Evolutionary conservation across 2,113 vertebrate species (phyloP).

Genomic region (Psophia crepitans): DNA sequence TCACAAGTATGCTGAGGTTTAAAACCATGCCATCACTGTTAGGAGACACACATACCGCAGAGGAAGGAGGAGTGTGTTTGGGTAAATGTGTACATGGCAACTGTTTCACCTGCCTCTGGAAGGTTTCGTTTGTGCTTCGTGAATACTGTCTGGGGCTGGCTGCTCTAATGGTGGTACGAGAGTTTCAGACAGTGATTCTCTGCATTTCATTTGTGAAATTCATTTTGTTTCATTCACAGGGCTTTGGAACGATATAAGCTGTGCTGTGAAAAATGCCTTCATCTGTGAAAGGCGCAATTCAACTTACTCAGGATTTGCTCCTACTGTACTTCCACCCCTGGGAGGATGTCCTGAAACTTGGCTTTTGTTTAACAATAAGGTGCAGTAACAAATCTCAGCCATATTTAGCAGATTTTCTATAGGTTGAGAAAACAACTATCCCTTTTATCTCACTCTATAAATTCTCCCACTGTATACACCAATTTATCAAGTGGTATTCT

Average conservation of each 20-base stretch:
- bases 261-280: conserved; percentile 81
- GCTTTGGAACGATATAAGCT: conserved; percentile 90
- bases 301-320: conserved; percentile 74
- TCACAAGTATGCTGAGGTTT: neutral
- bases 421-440: neutral
- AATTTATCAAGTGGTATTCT: neutral
- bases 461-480: neutral
- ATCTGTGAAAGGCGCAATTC: conserved; percentile 87
- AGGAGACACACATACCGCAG: neutral
- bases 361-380: conserved; percentile 83
- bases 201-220: neutral
- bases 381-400: conserved; percentile 28
- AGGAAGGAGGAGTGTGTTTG: neutral
- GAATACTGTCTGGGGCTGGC: neutral
- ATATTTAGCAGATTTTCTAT: neutral
- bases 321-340: conserved; percentile 44
- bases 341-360: conserved; percentile 88
- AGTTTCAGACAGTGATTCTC: neutral
- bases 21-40: neutral
- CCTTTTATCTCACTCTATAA: neutral
- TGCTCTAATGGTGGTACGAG: neutral
- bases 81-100: neutral
- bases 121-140: neutral
- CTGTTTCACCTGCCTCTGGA: neutral
- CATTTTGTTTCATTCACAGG: too few species aligned